Evolutionary conservation across 1,140 invertebrate genomes (phyloP).

Genomic region (honey bee (Apis mellifera)): Amel_HAv3.1 CM009945.2:6483501-6484000

Average conservation of each 20-base stretch:
- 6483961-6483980: constrained; percentile 83
- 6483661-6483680: not conserved
- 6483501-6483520: constrained; percentile 14
- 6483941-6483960: not conserved
- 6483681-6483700: not conserved
- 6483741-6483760: not conserved
- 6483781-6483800: constrained; percentile 11
- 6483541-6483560: not conserved
- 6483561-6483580: not conserved
- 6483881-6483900: not conserved
- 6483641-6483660: not conserved
- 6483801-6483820: not conserved
- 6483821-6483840: not conserved
- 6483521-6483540: not conserved
- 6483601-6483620: not conserved
- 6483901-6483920: not conserved
- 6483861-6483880: constrained; percentile 1
- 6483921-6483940: not conserved
- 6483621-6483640: not conserved
- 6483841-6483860: constrained; percentile 5
- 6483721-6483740: constrained; percentile 27
- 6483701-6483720: not conserved
- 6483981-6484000: constrained; percentile 96
- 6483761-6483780: not conserved
- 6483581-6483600: not conserved